Conservation (phyloP, 2,888 invertebrate species). For the Hydraecia micacea region DNA sequence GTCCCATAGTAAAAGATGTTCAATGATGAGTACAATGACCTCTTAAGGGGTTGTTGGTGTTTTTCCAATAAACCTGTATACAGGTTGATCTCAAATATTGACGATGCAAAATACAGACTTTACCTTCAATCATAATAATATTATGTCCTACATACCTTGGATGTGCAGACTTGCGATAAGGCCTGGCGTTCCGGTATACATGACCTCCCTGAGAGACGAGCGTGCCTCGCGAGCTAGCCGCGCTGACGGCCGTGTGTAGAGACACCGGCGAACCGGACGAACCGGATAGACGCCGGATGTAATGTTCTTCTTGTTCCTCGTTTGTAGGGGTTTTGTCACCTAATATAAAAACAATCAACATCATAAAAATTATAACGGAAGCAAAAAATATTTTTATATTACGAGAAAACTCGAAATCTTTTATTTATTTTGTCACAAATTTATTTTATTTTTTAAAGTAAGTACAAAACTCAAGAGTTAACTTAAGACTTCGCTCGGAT, state of each 20-base stretch:
- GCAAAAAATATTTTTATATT: background rate
- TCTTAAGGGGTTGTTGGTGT: no score
- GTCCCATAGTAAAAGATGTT: no score
- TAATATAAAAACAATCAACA: slow-evolving; percentile 42
- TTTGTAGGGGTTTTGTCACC: slow-evolving; percentile 84
- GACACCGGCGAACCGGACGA: slow-evolving; percentile 77
- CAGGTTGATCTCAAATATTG: no score
- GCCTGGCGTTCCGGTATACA: slow-evolving; percentile 88
- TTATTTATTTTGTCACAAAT: background rate
- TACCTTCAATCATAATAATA: no score
- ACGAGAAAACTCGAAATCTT: background rate
- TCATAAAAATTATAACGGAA: background rate
- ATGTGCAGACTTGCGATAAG: slow-evolving; percentile 74
- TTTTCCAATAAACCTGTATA: no score
- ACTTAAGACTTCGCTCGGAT: no score
- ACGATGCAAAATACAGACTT: no score
- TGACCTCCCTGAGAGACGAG: slow-evolving; percentile 89
- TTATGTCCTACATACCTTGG: slow-evolving; percentile 74
- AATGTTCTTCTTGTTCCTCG: slow-evolving; percentile 66
- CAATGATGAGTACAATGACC: no score
- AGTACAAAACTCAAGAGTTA: no score
- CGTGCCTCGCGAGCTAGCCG: slow-evolving; percentile 89
- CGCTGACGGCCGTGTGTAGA: slow-evolving; percentile 78
- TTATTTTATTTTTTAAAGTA: background rate
- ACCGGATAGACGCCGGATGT: slow-evolving; percentile 55